phyloP scores from a whole-genome alignment of 92 coral and sea anemone species.

The Meandrina meandrites region DNA sequence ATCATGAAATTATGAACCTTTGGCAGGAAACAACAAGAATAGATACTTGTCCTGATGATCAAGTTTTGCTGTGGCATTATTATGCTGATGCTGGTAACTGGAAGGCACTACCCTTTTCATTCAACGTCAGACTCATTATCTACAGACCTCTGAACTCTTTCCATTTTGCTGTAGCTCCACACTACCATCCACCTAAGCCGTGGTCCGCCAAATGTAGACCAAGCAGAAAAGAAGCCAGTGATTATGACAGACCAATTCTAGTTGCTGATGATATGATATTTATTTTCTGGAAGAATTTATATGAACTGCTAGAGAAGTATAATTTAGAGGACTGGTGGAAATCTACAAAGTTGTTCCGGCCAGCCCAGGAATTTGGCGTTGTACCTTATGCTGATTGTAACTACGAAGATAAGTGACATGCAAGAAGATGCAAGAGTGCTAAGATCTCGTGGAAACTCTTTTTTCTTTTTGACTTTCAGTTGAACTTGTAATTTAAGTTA shows the following conservation, averaged over 20 bases:
- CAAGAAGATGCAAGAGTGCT: too few relatives aligned
- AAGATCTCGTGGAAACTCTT: too few relatives aligned
- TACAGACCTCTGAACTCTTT: conserved; percentile 81
- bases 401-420: not conserved
- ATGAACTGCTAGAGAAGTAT: conserved; percentile 61
- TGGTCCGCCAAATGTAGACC: conserved; percentile 76
- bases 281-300: conserved; percentile 82
- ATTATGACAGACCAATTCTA: conserved; percentile 62
- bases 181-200: conserved; percentile 77
- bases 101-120: conserved; percentile 58
- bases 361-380: conserved; percentile 69
- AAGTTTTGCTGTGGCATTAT: conserved; percentile 73
- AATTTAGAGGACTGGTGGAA: conserved; percentile 83
- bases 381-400: conserved; percentile 40
- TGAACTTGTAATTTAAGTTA: too few relatives aligned
- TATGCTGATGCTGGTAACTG: conserved; percentile 62
- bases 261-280: conserved; percentile 54
- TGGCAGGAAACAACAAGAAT: conserved; percentile 57
- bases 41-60: conserved; percentile 76
- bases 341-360: conserved; percentile 62
- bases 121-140: conserved; percentile 69
- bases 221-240: conserved; percentile 68
- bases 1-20: conserved; percentile 53
- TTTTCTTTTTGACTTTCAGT: too few relatives aligned
- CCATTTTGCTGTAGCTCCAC: conserved; percentile 45